phyloP scores from a whole-genome alignment of 2,888 invertebrate species.

The Calephelis perditalis region DNA sequence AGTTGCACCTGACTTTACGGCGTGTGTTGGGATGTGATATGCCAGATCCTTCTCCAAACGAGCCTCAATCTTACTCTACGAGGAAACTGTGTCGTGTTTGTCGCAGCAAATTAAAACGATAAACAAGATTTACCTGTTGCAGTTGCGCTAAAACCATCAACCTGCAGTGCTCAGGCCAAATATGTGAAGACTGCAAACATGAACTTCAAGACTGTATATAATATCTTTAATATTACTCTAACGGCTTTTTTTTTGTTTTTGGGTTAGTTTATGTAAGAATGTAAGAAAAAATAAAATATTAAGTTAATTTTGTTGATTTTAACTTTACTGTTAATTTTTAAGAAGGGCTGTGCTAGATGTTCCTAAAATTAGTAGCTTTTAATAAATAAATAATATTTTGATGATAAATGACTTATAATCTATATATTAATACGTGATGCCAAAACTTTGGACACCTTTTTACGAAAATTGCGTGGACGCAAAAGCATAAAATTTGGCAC shows the following conservation, averaged over 20 bases:
- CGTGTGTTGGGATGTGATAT: slow-evolving; percentile 6
- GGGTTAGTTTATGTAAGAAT: slow-evolving; percentile 9
- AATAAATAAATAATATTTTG: too few relatives aligned
- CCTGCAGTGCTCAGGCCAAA: slow-evolving; percentile 13
- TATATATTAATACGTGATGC: too few relatives aligned
- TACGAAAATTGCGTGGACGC: too few relatives aligned
- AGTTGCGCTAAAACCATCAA: slow-evolving; percentile 12
- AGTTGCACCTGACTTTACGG: background rate
- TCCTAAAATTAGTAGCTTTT: too few relatives aligned
- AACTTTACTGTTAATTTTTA: too few relatives aligned
- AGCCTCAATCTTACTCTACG: slow-evolving; percentile 2
- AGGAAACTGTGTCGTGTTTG: slow-evolving; percentile 13
- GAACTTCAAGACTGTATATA: slow-evolving; percentile 8
- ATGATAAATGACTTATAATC: too few relatives aligned
- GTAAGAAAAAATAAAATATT: slow-evolving; percentile 8
- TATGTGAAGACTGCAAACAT: slow-evolving; percentile 12
- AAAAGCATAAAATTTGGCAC: too few relatives aligned
- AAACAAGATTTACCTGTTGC: slow-evolving; percentile 15
- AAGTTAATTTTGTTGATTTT: slow-evolving; percentile 8
- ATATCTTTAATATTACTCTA: slow-evolving; percentile 1
- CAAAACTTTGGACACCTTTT: too few relatives aligned
- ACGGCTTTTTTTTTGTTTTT: slow-evolving; percentile 12
- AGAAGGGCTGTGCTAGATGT: too few relatives aligned
- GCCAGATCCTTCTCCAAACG: slow-evolving; percentile 3
- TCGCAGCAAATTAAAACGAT: background rate